These are phyloP conservation scores for Porites evermanni DNA, from an alignment of 92 coral and sea anemone genomes.

Conservation along the genomic window DNA sequence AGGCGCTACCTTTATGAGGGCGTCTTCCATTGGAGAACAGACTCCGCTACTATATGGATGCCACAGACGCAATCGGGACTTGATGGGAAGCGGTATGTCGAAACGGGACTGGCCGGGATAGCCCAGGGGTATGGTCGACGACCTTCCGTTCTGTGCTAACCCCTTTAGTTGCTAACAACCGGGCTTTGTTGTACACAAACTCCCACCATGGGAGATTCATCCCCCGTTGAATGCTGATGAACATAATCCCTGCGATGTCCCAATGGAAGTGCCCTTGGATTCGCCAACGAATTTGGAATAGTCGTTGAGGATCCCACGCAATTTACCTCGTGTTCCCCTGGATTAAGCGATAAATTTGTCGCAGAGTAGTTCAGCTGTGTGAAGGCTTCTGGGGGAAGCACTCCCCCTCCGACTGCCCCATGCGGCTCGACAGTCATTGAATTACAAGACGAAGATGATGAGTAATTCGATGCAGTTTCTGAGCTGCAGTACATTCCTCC, in stretches of 20 bases:
- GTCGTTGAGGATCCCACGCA: slow-evolving; percentile 63
- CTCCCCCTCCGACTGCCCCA: slow-evolving; percentile 59
- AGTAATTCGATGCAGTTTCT: slow-evolving; percentile 88
- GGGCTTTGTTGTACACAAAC: slow-evolving; percentile 99
- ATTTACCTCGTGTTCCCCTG: slow-evolving; percentile 70
- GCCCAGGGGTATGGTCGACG: background rate
- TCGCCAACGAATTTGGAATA: slow-evolving; percentile 78
- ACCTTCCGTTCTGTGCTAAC: background rate
- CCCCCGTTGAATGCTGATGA: slow-evolving; percentile 89
- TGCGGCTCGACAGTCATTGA: slow-evolving; percentile 79
- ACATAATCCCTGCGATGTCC: slow-evolving; percentile 86
- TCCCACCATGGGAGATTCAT: slow-evolving; percentile 98
- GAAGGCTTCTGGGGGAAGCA: slow-evolving; percentile 55
- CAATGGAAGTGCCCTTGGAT: slow-evolving; percentile 74
- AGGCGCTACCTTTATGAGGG: background rate
- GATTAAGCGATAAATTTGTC: slow-evolving; percentile 65
- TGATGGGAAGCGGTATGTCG: background rate
- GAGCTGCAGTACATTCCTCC: slow-evolving; percentile 89
- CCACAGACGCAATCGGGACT: background rate
- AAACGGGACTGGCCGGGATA: slow-evolving; percentile 7
- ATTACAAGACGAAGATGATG: slow-evolving; percentile 89
- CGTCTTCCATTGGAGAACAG: background rate
- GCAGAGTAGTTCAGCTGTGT: slow-evolving; percentile 74
- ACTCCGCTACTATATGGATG: background rate
- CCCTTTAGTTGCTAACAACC: slow-evolving; percentile 86